Conservation (phyloP, 2,797 vertebrate species). For the Loriculus beryllinus region DNA sequence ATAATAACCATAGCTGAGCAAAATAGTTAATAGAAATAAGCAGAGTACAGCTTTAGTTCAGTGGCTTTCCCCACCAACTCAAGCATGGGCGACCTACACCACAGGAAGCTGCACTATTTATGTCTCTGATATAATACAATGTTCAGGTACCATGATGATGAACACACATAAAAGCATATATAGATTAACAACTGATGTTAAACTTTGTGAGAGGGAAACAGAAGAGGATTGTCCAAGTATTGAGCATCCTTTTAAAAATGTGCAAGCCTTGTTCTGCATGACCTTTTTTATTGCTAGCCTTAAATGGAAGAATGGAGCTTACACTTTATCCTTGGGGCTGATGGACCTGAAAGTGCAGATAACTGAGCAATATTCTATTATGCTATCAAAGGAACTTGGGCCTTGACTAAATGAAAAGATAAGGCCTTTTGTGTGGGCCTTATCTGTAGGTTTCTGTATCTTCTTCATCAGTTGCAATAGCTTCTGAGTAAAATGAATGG, state of each 20-base stretch:
- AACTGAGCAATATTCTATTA: background rate
- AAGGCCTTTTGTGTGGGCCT: background rate
- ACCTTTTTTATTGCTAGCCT: constrained; percentile 13
- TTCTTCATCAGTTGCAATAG: constrained; percentile 10
- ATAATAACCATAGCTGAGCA: background rate
- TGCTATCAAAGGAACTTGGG: background rate
- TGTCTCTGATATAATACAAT: background rate
- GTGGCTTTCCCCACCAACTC: background rate
- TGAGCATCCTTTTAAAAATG: background rate
- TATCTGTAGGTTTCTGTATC: constrained; percentile 19
- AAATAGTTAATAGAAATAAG: background rate
- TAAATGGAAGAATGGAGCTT: background rate
- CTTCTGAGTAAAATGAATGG: constrained; percentile 1
- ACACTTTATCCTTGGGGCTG: background rate
- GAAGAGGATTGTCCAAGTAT: background rate
- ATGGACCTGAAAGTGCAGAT: constrained; percentile 16
- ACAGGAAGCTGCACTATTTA: background rate
- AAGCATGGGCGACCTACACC: background rate
- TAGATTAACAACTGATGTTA: background rate
- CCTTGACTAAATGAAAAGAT: constrained; percentile 20
- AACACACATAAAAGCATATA: background rate
- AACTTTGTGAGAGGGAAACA: background rate
- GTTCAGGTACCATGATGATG: background rate
- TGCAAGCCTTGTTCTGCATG: background rate
- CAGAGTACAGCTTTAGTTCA: background rate